These are phyloP conservation scores for Whitmania pigra DNA, from an alignment of 1,140 invertebrate species.

Conservation along the genomic window DNA sequence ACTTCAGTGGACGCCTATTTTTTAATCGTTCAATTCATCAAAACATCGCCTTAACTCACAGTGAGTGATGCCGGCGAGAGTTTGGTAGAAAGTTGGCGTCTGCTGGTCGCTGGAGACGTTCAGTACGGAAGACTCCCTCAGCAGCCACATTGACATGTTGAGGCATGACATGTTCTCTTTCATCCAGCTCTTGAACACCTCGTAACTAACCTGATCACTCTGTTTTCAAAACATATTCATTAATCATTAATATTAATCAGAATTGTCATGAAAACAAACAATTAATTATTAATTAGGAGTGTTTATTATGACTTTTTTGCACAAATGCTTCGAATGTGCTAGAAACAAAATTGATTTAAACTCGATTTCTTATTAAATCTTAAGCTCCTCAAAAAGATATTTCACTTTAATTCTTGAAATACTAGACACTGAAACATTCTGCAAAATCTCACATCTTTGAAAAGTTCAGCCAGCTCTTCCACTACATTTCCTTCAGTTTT, in stretches of 20 bases:
- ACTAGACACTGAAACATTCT: background rate
- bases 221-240: too few species aligned
- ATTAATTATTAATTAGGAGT: background rate
- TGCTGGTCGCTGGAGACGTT: constrained; percentile 65
- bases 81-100: constrained; percentile 80
- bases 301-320: background rate
- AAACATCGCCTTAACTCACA: constrained; percentile 45
- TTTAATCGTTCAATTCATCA: too few species aligned
- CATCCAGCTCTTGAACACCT: constrained; percentile 36
- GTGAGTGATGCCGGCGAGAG: constrained; percentile 75
- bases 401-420: background rate
- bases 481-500: constrained; percentile 46
- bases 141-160: constrained; percentile 64
- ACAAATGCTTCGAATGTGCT: background rate
- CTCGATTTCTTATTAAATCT: background rate
- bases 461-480: constrained; percentile 44
- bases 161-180: constrained; percentile 57
- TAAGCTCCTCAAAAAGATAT: background rate
- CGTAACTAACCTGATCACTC: constrained; percentile 38
- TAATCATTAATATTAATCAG: constrained; percentile 5
- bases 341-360: background rate
- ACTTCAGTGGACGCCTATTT: too few species aligned
- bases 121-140: constrained; percentile 53
- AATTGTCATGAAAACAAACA: too few species aligned
- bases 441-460: constrained; percentile 28